Evolutionary conservation across 2,113 vertebrate species (phyloP).

Genomic region (Mesocricetus auratus): DNA sequence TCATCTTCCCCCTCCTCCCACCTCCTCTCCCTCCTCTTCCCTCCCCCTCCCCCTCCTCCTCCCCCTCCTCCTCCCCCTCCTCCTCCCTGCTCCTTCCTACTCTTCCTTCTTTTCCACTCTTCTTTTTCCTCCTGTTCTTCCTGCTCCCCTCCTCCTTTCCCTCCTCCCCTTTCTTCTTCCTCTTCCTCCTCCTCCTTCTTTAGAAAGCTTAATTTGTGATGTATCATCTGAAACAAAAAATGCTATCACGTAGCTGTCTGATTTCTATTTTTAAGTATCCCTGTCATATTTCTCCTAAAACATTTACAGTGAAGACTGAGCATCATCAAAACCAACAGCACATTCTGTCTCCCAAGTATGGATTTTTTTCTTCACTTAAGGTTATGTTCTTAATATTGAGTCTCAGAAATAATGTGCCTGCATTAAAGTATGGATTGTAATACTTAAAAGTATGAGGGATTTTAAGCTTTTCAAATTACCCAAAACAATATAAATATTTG

Average conservation of each 20-base stretch:
- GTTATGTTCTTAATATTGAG: not conserved
- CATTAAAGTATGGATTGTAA: not conserved
- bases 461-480: not conserved
- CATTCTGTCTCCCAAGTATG: not conserved
- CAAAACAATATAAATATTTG: not conserved
- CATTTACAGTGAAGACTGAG: constrained; percentile 14
- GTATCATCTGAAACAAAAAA: not conserved
- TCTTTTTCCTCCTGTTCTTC: not conserved
- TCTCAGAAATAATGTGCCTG: not conserved
- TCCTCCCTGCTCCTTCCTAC: no score
- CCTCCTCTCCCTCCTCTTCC: not conserved
- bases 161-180: not conserved
- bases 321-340: not conserved
- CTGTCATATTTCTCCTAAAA: not conserved
- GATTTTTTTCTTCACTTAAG: not conserved
- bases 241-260: not conserved
- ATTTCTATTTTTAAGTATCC: not conserved
- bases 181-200: not conserved
- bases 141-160: not conserved
- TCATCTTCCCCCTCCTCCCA: not conserved
- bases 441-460: not conserved
- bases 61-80: not conserved
- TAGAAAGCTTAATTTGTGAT: not conserved
- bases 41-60: not conserved
- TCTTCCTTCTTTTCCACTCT: no score